Base-by-base conservation (phyloP, 2,888 invertebrate genomes). In the Lepidocyrtinus sp. region DNA sequence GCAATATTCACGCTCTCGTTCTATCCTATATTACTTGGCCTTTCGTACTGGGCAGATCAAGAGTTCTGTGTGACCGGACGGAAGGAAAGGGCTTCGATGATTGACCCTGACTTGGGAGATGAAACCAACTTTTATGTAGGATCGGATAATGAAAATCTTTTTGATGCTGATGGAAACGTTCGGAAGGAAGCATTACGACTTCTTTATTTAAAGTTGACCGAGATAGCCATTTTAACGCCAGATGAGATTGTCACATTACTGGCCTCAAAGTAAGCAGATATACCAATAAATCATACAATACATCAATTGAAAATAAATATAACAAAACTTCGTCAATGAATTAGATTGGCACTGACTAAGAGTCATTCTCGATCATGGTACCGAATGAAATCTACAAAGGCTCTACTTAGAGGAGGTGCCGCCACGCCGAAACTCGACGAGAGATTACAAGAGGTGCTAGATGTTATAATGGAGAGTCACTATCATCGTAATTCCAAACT, bases 21-120 rank as follows among this genome's bases (percentile, higher is more conserved):
- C 83, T 92, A 92, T 87, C 90, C 91, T 0, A 81, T 90, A 5
- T 88, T 92, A 61, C 90, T 91, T 15, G 77, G 90, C 25, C 83
- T 91, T n/a, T 90, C 91, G 1, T 92, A 90, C 87, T 87, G 90
- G 26, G 90, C 90, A 0, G 91, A 92, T 87, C 89, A 89, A 82
- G 89, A 88, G 22, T 87, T 87, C 87, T 88, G 88, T n/a, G n/a
- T n/a, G n/a, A n/a, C n/a, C n/a, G n/a, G n/a, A n/a, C n/a, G n/a
- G 36, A 22, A 50, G n/a, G 19, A 5, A 64, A 64, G 12, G 21
- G 17, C 27, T 1, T 2, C 1, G 2, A 12, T 64, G 26, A 21
- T 7, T n/a, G n/a, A n/a, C 19, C 21, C 45, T 5, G 26, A 21
- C 1, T 27, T 15, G 9, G 62, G 1, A 9, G 22, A 17, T 19